Conservation (phyloP, 2,113 vertebrate genomes). For the Petrocephalus zakoni region DNA sequence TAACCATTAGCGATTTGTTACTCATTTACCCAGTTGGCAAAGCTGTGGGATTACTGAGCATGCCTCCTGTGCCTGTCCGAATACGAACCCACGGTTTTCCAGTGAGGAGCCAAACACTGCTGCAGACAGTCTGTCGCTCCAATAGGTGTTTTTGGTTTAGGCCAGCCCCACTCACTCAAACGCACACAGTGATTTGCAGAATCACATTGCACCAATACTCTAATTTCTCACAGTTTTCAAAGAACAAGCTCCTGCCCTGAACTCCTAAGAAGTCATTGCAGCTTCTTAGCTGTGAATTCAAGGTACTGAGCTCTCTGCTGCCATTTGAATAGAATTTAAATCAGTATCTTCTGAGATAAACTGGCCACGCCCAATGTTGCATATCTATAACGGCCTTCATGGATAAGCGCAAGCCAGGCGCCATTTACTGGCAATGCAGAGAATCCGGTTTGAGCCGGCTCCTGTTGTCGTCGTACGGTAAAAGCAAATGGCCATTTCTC, state of each 20-base stretch:
- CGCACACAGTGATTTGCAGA: not conserved
- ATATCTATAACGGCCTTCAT: not conserved
- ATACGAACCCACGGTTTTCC: not conserved
- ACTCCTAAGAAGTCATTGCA: not conserved
- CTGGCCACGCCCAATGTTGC: not conserved
- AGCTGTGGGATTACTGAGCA: not conserved
- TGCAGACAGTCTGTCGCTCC: not conserved
- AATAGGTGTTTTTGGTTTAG: not conserved
- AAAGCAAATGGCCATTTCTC: not conserved
- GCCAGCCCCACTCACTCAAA: not conserved
- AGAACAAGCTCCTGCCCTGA: not conserved
- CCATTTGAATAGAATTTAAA: slow-evolving; percentile 1
- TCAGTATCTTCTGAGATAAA: not conserved
- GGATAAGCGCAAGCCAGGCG: not conserved
- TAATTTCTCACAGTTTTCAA: not conserved
- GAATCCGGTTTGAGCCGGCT: not conserved
- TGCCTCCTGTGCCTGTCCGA: not conserved
- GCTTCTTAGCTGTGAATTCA: not conserved
- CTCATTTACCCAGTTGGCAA: not conserved
- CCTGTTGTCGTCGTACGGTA: not conserved
- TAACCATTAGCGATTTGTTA: not conserved
- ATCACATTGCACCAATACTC: not conserved
- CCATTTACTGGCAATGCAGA: not conserved
- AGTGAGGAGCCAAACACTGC: slow-evolving; percentile 2
- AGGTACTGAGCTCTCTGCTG: not conserved